These are phyloP conservation scores for Cnemophilus loriae DNA, from an alignment of 2,113 vertebrate genomes.

Conservation along the genomic window DNA sequence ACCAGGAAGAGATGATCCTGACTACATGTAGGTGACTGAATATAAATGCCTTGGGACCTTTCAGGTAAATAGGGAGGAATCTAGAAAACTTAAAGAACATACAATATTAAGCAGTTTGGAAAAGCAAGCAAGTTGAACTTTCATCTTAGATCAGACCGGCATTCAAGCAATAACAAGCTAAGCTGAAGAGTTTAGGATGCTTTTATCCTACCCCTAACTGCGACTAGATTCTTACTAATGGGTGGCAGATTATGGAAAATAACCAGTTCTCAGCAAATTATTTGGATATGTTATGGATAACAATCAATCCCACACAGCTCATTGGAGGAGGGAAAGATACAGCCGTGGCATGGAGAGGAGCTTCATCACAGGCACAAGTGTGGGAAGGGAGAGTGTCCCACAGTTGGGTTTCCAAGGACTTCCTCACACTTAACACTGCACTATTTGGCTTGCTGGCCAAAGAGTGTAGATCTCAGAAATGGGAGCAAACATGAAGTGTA, in stretches of 20 bases:
- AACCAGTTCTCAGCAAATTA: background rate
- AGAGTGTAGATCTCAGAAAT: background rate
- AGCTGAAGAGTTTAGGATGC: background rate
- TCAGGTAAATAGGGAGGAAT: background rate
- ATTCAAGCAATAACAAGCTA: background rate
- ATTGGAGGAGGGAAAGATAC: background rate
- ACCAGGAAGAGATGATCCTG: background rate
- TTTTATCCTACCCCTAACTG: background rate
- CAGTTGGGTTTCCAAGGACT: background rate
- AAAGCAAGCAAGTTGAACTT: background rate
- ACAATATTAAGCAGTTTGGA: background rate
- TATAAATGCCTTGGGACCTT: background rate
- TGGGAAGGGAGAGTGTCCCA: background rate
- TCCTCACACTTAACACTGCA: accelerated
- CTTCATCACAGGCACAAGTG: background rate
- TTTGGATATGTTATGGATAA: background rate
- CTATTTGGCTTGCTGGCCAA: background rate
- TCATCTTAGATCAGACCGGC: background rate
- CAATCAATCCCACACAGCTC: background rate
- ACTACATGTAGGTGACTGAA: background rate
- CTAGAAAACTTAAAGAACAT: background rate
- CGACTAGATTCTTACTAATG: background rate
- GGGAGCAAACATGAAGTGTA: background rate
- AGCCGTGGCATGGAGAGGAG: accelerated
- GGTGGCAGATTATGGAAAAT: background rate